These are phyloP conservation scores for Campaea margaritaria DNA, from an alignment of 2,888 invertebrate species.

Conservation along the genomic window DNA sequence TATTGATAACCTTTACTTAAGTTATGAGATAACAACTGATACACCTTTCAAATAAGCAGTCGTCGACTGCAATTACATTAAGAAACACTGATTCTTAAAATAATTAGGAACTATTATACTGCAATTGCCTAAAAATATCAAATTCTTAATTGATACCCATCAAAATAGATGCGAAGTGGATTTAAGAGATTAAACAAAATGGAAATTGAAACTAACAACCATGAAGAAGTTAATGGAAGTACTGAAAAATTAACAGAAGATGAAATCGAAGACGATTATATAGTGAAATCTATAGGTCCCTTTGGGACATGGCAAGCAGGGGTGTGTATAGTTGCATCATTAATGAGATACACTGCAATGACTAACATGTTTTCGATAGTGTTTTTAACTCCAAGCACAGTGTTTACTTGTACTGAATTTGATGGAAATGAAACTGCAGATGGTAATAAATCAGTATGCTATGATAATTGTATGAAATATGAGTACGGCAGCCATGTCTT, in stretches of 20 bases:
- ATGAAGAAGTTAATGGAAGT: constrained; percentile 27
- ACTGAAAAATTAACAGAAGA: constrained; percentile 34
- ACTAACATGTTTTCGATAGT: constrained; percentile 61
- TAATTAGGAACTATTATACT: too few species aligned
- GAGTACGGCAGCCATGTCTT: constrained; percentile 53
- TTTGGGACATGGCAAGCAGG: constrained; percentile 63
- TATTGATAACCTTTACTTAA: constrained; percentile 22
- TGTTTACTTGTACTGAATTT: constrained; percentile 55
- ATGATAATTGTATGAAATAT: constrained; percentile 57
- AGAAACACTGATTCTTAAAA: not conserved
- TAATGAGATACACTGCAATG: constrained; percentile 54
- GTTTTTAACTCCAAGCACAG: constrained; percentile 58
- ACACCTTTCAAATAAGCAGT: constrained; percentile 5
- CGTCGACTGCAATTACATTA: constrained; percentile 7
- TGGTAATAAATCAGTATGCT: constrained; percentile 54
- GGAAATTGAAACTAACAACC: constrained; percentile 34
- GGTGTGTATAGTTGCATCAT: constrained; percentile 49
- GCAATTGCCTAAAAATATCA: too few species aligned
- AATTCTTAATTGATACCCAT: too few species aligned
- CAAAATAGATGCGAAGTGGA: not conserved
- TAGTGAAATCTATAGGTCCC: constrained; percentile 60
- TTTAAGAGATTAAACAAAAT: constrained; percentile 30
- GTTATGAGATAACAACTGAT: constrained; percentile 15
- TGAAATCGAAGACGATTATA: constrained; percentile 55
- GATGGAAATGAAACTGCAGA: constrained; percentile 39